Evolutionary conservation across 2,888 invertebrate species (phyloP).

Genomic region (Sussaba pulchella): DNA sequence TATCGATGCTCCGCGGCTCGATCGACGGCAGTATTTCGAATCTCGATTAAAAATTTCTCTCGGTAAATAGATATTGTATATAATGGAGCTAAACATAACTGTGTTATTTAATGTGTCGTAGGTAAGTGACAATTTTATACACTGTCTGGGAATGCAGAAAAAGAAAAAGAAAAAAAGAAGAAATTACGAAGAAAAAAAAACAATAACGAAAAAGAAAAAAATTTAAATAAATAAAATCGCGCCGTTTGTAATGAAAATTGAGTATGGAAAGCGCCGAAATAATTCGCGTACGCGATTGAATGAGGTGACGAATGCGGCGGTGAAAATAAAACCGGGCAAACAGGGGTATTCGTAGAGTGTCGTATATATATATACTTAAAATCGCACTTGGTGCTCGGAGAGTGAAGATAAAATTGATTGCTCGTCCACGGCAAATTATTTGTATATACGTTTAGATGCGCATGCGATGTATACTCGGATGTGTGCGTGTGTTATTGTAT

Average conservation of each 20-base stretch:
- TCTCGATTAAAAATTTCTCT: slow-evolving; percentile 63
- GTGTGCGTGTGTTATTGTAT: no score
- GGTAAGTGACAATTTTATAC: slow-evolving; percentile 74
- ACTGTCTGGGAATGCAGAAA: slow-evolving; percentile 66
- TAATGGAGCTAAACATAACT: slow-evolving; percentile 71
- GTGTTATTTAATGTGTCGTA: slow-evolving; percentile 73
- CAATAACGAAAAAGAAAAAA: no score
- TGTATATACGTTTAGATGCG: slow-evolving; percentile 68
- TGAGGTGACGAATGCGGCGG: neutral
- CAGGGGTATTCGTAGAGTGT: slow-evolving; percentile 16
- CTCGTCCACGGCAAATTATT: slow-evolving; percentile 67
- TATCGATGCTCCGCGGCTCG: neutral
- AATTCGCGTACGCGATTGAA: slow-evolving; percentile 5
- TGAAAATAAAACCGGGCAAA: slow-evolving; percentile 38
- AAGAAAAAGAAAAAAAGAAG: slow-evolving; percentile 10
- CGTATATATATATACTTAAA: slow-evolving; percentile 26
- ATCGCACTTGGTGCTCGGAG: slow-evolving; percentile 55
- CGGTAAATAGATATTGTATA: slow-evolving; percentile 70
- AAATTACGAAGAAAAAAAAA: slow-evolving; percentile 21
- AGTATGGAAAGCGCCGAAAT: slow-evolving; percentile 8
- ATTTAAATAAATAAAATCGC: slow-evolving; percentile 11
- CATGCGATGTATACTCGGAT: slow-evolving; percentile 52
- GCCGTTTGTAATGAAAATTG: slow-evolving; percentile 34
- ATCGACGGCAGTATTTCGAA: slow-evolving; percentile 44
- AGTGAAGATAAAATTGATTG: slow-evolving; percentile 63